phyloP scores from a whole-genome alignment of 2,113 vertebrate genomes.

The Phainopepla nitens region DNA sequence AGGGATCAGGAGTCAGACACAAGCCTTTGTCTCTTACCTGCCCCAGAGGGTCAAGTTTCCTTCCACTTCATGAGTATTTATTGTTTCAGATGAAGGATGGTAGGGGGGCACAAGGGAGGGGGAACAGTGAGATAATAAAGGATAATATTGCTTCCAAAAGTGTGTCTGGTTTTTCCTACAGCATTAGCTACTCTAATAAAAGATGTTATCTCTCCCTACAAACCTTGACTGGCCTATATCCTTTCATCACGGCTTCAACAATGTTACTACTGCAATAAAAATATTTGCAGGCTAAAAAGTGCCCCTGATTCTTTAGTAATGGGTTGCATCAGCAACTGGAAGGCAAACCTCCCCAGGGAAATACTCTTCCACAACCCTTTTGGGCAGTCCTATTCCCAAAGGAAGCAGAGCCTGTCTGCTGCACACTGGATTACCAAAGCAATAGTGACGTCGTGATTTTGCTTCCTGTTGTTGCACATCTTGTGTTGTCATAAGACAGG shows the following conservation, averaged over 20 bases:
- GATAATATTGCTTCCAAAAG: slow-evolving; percentile 59
- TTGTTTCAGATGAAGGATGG: slow-evolving; percentile 62
- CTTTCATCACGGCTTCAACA: neutral
- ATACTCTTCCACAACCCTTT: neutral
- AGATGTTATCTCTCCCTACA: slow-evolving; percentile 49
- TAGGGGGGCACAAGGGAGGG: neutral
- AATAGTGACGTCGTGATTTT: neutral
- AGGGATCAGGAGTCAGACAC: slow-evolving; percentile 35
- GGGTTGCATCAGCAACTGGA: neutral
- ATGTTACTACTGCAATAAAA: slow-evolving; percentile 19
- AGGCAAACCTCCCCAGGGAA: neutral
- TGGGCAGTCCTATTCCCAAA: neutral
- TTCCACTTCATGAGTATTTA: slow-evolving; percentile 59
- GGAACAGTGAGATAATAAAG: slow-evolving; percentile 37
- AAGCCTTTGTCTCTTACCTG: slow-evolving; percentile 63
- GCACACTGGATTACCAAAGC: neutral
- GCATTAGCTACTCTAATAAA: slow-evolving; percentile 46
- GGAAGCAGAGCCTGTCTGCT: neutral
- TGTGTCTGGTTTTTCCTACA: slow-evolving; percentile 36
- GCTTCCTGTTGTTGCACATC: neutral
- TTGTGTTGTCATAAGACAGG: neutral
- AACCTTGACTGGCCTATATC: slow-evolving; percentile 38
- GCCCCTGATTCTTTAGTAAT: neutral
- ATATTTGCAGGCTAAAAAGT: neutral
- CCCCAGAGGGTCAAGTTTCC: slow-evolving; percentile 57